Evolutionary conservation across 2,888 invertebrate genomes (phyloP).

Genomic region (Rhopalosiphum nymphaeae): DNA sequence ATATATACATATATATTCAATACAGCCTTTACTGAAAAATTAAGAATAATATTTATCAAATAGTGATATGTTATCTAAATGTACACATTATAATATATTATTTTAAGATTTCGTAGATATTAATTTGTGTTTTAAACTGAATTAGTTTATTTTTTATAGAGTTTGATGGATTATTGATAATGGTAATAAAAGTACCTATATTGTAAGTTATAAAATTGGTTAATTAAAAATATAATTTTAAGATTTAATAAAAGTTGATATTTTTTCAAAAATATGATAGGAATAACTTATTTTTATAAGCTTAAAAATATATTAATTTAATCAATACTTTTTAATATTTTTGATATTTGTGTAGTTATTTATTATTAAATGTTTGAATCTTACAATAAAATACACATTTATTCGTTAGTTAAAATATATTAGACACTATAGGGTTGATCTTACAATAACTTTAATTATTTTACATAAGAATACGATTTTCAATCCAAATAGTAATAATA

Average conservation of each 20-base stretch:
- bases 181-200: neutral
- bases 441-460: neutral
- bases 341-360: neutral
- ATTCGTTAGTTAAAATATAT: neutral
- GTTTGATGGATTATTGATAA: neutral
- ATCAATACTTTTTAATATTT: neutral
- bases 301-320: neutral
- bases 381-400: neutral
- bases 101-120: neutral
- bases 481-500: neutral
- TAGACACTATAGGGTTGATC: neutral
- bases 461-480: neutral
- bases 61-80: neutral
- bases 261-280: neutral
- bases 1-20: neutral
- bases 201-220: neutral
- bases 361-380: neutral
- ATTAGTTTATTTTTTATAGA: neutral
- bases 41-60: neutral
- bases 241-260: neutral
- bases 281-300: neutral
- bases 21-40: neutral
- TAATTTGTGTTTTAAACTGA: neutral
- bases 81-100: neutral
- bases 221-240: neutral